Conservation (phyloP, 2,113 vertebrate species). For the Zapus hudsonius region DNA sequence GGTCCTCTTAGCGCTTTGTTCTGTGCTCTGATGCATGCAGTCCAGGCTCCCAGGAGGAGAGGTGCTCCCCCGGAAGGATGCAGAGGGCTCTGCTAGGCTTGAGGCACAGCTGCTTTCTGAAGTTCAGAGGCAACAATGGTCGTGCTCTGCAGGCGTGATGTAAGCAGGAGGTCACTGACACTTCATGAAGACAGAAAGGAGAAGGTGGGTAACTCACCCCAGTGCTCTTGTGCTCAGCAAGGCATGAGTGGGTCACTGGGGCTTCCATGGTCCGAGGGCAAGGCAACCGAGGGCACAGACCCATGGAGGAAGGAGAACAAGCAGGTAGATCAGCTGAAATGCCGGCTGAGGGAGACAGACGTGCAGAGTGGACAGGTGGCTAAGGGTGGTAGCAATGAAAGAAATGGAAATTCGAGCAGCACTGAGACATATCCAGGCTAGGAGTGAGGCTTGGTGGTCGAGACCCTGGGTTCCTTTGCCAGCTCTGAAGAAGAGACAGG, state of each 20-base stretch:
- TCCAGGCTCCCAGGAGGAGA: background rate
- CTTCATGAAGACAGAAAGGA: background rate
- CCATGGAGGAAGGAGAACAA: background rate
- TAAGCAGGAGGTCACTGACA: background rate
- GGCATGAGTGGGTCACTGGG: background rate
- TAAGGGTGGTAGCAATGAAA: background rate
- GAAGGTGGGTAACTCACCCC: background rate
- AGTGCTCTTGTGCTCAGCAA: background rate
- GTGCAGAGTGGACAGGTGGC: background rate
- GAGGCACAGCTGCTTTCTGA: background rate
- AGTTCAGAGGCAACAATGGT: background rate
- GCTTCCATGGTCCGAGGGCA: background rate
- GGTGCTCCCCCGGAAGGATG: background rate
- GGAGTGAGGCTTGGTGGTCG: background rate
- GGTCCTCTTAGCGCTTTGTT: background rate
- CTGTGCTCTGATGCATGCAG: background rate
- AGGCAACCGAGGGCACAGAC: background rate
- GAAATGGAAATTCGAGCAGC: background rate
- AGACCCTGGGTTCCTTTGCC: background rate
- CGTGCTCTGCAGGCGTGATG: background rate
- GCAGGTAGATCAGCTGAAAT: background rate
- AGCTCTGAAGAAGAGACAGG: background rate
- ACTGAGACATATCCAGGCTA: background rate
- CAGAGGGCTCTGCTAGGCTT: background rate
- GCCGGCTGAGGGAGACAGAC: background rate